These are phyloP conservation scores for Ceratothoa steindachneri DNA, from an alignment of 2,888 invertebrate species.

Conservation along the genomic window DNA sequence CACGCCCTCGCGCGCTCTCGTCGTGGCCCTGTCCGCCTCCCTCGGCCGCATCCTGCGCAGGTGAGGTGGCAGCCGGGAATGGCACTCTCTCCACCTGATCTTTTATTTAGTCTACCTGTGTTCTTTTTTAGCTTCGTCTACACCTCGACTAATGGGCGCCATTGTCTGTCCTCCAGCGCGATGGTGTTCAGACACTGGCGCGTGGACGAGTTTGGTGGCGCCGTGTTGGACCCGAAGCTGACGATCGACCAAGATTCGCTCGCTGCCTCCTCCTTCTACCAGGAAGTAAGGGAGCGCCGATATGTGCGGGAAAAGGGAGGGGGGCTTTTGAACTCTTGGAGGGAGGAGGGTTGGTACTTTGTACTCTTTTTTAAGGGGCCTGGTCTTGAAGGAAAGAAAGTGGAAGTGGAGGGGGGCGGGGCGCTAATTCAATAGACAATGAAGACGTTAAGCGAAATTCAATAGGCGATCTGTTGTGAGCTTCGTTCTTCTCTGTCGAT, in stretches of 20 bases:
- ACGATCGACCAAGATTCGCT: constrained; percentile 33
- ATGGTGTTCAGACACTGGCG: constrained; percentile 40
- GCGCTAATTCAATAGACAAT: too few relatives aligned
- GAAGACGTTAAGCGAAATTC: too few relatives aligned
- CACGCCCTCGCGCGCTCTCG: background rate
- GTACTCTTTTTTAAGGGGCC: background rate
- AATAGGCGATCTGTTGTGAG: too few relatives aligned
- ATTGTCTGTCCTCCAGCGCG: too few relatives aligned
- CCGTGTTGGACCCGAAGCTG: constrained; percentile 23
- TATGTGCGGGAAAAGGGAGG: too few relatives aligned
- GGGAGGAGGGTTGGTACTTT: background rate
- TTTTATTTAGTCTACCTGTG: too few relatives aligned
- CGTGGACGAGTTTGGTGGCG: constrained; percentile 35
- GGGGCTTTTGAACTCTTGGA: background rate
- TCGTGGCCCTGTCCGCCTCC: background rate
- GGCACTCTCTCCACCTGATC: too few relatives aligned
- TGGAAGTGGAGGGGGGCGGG: too few relatives aligned
- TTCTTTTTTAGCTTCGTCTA: too few relatives aligned
- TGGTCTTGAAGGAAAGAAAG: too few relatives aligned
- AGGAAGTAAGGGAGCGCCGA: constrained; percentile 15
- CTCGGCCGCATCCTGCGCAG: background rate
- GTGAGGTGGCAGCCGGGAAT: background rate
- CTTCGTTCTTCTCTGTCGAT: too few relatives aligned
- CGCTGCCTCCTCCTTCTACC: constrained; percentile 39
- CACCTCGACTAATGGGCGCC: too few relatives aligned